Evolutionary conservation across 2,888 invertebrate genomes (phyloP), one percentile per base, ranked within the genome.

Genomic region (Metellina segmentata): DNA sequence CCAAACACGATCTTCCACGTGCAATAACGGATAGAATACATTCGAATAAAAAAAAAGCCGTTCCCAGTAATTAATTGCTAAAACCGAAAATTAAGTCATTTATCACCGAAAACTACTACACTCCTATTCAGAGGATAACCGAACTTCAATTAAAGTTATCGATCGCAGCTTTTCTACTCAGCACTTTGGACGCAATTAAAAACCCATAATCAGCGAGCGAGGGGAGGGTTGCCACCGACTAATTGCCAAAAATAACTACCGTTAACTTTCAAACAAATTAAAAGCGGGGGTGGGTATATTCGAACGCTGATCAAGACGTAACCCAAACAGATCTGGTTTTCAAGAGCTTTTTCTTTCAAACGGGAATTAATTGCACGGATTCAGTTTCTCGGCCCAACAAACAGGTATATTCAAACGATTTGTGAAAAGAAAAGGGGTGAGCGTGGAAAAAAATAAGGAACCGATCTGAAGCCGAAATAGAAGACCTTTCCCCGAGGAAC

Each of bases 11-110:
- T 53, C 34, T 61, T 34, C 79, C 9, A 20, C 34, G 11, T 20
- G 61, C 34, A 61, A 34, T 1, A 34, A 34, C 4, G 61, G 16
- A 61, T 9, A 16, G 16, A 6, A 61, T 11, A 16, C 61, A 61
- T 61, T 61, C 61, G 61, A 79, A 61, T 9, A 61, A 61, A 61
- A 79, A 79, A 79, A 53, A 20, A 61, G 13, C 11, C 7, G 53
- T 0, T 19, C 19, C 9, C 52, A 6, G 51, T 85, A 85, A 85
- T 85, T 75, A 85, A 85, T 74, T 16, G 34, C 71, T 61, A 85
- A 85, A 85, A 61, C 74, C 34, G 74, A 75, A 85, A 85, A 75
- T 85, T 85, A 85, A 85, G 85, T 85, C 85, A 85, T 85, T 85
- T 85, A 85, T 85, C 85, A 85, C 74, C 53, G 16, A 49, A 53